A percentile compares a stretch with the other conserved stretches of the same genome.
These are phyloP conservation scores for Rhinichthys osculus DNA, from an alignment of 2,797 vertebrate species.

Conservation along the genomic window DNA sequence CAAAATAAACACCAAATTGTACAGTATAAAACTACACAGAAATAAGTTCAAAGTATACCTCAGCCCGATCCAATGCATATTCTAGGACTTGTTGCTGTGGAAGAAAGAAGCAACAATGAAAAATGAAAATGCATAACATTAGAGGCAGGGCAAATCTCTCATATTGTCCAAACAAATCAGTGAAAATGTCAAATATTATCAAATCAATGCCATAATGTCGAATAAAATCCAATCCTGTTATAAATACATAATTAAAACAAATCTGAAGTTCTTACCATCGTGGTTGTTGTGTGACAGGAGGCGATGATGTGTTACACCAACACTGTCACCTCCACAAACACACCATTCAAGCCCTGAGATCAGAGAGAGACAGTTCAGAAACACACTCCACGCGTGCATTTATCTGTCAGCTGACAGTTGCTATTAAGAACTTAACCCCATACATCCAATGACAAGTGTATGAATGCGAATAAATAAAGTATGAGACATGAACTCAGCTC, in stretches of 20 bases:
- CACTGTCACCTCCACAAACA: conserved; percentile 79
- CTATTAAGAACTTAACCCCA: not conserved
- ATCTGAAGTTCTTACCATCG: conserved; percentile 74
- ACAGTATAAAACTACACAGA: not conserved
- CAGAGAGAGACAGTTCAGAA: conserved; percentile 46
- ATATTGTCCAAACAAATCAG: not conserved
- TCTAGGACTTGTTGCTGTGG: conserved; percentile 95
- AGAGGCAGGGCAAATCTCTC: not conserved
- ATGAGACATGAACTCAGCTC: conserved; percentile 11
- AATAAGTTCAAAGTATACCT: conserved; percentile 80
- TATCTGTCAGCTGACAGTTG: not conserved
- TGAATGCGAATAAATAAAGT: not conserved
- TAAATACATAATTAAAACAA: not conserved
- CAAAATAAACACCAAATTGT: not conserved
- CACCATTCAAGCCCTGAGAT: conserved; percentile 82
- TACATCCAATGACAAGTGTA: not conserved
- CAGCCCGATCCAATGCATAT: conserved; percentile 97
- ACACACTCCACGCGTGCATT: not conserved
- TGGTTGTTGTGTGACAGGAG: conserved; percentile 79
- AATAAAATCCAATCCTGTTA: not conserved
- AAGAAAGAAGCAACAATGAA: too few species aligned
- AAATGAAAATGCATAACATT: not conserved
- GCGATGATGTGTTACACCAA: conserved; percentile 79
- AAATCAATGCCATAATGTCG: not conserved
- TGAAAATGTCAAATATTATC: not conserved